Base-by-base conservation (phyloP, 2,113 vertebrate species). In the Athene cunicularia region DNA sequence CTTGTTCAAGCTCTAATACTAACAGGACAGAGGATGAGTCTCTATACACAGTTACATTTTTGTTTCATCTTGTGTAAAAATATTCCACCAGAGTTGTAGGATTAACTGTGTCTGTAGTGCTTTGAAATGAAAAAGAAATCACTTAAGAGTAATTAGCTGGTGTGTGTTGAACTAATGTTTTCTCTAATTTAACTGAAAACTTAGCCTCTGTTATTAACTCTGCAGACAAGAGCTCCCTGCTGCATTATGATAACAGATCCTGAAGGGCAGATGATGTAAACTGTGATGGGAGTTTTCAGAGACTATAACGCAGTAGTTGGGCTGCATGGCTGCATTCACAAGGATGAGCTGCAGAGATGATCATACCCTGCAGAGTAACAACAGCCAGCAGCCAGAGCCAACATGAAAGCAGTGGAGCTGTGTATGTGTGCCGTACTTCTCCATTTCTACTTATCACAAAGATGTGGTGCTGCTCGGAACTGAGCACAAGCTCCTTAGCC, bases 171-270 rank as follows among this genome's bases (percentile, higher is more conserved):
- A 66, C 16, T 58, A 47, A 74, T 55, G 60, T 96, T 55, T 37
- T 37, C 37, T 37, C 37, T 72, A 58, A 49, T 94, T 83, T 90
- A 96, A 88, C 47, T 76, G 95, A 80, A 75, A 76, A 66, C 63
- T 82, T 72, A 28, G 55, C n/a, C 71, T 82, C 68, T 83, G 90
- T 85, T 59, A 71, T 88, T 90, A 88, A 88, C 41, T 53, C 79
- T 66, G 71, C 39, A 56, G 72, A 73, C 53, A 88, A 50, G 8
- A 49, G 49, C 63, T 93, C 80, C 84, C 58, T 75, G 84, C 52
- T 87, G 84, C 18, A 8, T n/a, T 23, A 59, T 2, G 14, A 3
- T 27, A 84, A 64, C 35, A 41, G 49, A 47, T 50, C 58, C 80
- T 0, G 0, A 56, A 52, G 84, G 37, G 39, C 33, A 14, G 55